Evolutionary conservation across 1,140 invertebrate genomes (phyloP), one percentile per base, ranked within the genome.

Genomic region (Colletes gigas): DNA sequence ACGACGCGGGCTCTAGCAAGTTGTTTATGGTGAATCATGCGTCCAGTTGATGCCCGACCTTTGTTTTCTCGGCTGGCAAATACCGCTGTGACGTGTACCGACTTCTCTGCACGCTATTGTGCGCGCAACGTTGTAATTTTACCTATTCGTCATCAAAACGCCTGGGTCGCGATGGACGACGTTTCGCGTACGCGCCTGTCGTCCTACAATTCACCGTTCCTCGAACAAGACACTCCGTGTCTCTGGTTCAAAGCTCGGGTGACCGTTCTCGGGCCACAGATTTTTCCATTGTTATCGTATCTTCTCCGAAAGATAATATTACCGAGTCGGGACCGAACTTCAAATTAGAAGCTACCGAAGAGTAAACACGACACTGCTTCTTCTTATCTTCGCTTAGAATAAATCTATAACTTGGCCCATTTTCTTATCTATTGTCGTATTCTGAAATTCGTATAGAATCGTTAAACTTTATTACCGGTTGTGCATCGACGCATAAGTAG

Each of bases 81-180:
- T 80, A 59, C 54, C 9, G 65, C 14, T 39, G 39, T 86, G 65
- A 86, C 76, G 47, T 30, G 39, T 69, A 39, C 21, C 41, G 55
- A 72, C 55, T 76, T 9, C 17, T 78, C 41, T 73, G 12, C 12
- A 63, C 72, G 21, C 15, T 55, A 47, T 62, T 81, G 50, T 55
- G 68, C n/a, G 54, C 71, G 54, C n/a, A 30, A 59, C 12, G 65
- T 55, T 47, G 54, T 63, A 77, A 77, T 70, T 85, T 76, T 70
- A 72, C 69, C 47, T 69, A 85, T 78, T 85, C 59, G 83, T 85
- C 79, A 85, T 78, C 73, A 39, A 77, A 81, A 39, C 41, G 39
- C 10, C 9, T 21, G 12, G 41, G 62, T 50, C 52, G 52, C 60
- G 59, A 39, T 55, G 14, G 44, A 66, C 9, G 44, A 66, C 9